Evolutionary conservation across 2,113 vertebrate species (phyloP), one percentile per base, ranked within the genome.

Genomic region (Pteruthius melanotis): DNA sequence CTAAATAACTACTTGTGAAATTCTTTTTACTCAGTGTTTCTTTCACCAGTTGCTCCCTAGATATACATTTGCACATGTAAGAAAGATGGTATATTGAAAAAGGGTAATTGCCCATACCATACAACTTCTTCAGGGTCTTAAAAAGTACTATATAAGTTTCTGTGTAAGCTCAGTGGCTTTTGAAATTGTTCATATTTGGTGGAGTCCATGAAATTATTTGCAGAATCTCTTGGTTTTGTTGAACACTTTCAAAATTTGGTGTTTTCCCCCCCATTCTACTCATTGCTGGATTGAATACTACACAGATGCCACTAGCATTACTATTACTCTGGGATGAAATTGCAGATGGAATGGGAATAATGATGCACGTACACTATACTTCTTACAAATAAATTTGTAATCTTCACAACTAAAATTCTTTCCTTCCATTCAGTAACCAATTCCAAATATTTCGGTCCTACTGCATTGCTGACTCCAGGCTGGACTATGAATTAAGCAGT

Each of bases 1-100:
- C 53, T 89, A 77, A 93, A 81, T 60, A 77, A 70, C 33, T 90
- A 10, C 37, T 82, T n/a, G 23, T 75, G 71, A 79, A 74, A 60
- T 83, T 81, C 21, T 52, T 50, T 94, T 40, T 59, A 57, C 33
- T 83, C 66, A 40, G 54, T 66, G 15, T 50, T 77, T 92, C 68
- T 50, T 77, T 92, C 68, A 79, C 61, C 19, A 39, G 30, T 83
- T 85, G 22, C 70, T 49, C 61, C 33, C 23, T 5, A 77, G 31
- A 49, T 70, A 7, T 15, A 52, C 30, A 40, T 83, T 45, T 77
- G 45, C 4, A 20, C 17, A 3, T 17, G 10, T 33, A 66, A 50
- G 47, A 56, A 54, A 77, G 30, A n/a, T 4, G 12, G 69, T 78
- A 50, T 4, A 15, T 19, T 33, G 31, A 47, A 39, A 47, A 65